Conservation (phyloP, 64 coral and sea anemone genomes). For the Actinia tenebrosa region DNA sequence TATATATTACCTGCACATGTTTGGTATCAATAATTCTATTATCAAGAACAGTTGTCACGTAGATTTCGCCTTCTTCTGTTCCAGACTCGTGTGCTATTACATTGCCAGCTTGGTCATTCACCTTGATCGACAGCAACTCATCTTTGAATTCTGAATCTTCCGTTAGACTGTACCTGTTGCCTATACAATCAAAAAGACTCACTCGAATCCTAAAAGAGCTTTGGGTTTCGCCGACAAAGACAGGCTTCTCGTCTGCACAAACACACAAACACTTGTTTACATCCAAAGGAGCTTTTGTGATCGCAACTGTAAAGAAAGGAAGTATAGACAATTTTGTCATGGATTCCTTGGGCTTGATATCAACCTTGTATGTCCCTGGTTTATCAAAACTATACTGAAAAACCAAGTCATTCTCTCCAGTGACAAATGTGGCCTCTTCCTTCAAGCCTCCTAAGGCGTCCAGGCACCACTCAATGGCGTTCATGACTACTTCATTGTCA, state of each 20-base stretch:
- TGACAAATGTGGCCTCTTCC: neutral
- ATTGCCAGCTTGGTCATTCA: neutral
- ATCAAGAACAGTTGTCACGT: neutral
- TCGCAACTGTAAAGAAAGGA: neutral
- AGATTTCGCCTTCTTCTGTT: neutral
- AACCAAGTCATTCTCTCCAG: neutral
- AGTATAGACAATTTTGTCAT: neutral
- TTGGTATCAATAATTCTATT: neutral
- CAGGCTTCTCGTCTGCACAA: neutral
- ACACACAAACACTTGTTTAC: neutral
- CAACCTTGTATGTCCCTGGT: neutral
- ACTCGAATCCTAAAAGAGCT: neutral
- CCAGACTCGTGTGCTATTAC: neutral
- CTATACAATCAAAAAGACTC: neutral
- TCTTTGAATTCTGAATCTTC: neutral
- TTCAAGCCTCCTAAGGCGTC: neutral
- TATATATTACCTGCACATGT: neutral
- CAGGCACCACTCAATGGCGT: neutral
- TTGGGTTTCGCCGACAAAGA: neutral
- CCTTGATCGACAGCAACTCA: neutral
- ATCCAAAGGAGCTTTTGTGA: neutral
- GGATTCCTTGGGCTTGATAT: neutral
- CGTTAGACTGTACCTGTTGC: neutral
- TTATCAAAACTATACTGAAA: conserved; percentile 5
- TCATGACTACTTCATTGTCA: neutral